Conservation (phyloP, 2,797 vertebrate genomes). For the Alauda arvensis region DNA sequence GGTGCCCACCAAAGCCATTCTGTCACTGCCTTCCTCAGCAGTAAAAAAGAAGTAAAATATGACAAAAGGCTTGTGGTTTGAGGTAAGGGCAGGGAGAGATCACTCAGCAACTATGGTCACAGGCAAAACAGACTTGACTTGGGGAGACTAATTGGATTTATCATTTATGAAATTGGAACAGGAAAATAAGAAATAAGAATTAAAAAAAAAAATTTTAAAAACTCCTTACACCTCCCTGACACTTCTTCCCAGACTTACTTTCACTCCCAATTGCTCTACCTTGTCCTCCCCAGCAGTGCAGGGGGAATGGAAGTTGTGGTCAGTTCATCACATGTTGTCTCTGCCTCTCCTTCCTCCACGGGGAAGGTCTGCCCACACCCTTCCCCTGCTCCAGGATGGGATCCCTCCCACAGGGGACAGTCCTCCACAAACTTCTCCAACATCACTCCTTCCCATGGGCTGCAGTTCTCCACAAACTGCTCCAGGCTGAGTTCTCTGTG, state of each 20-base stretch:
- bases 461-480: not conserved
- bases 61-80: not conserved
- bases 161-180: not conserved
- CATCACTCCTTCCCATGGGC: not conserved
- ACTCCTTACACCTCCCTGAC: not conserved
- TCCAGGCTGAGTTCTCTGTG: too few species aligned
- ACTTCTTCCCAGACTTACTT: not conserved
- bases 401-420: not conserved
- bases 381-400: accelerated
- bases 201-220: not conserved
- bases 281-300: not conserved
- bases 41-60: not conserved
- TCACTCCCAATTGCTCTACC: not conserved
- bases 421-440: not conserved
- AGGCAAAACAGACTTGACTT: not conserved
- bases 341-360: not conserved
- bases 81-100: not conserved
- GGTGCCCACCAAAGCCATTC: not conserved
- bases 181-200: not conserved
- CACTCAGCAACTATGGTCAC: not conserved
- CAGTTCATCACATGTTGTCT: accelerated
- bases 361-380: not conserved
- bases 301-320: not conserved
- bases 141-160: not conserved
- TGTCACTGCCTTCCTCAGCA: not conserved